Conservation (phyloP, 2,888 invertebrate genomes). For the Lacanobia wlatinum region DNA sequence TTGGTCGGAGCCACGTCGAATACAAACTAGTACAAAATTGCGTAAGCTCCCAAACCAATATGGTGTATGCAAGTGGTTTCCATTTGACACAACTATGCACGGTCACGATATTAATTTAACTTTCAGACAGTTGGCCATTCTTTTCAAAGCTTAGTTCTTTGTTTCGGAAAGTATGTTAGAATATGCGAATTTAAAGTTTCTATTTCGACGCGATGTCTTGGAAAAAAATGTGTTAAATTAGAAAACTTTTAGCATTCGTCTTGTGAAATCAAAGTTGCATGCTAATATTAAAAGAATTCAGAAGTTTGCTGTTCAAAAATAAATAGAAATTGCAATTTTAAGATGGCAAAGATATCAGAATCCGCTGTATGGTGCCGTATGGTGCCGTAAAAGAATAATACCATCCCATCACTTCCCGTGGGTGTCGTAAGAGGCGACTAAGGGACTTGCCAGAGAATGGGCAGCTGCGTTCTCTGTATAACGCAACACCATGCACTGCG, state of each 20-base stretch:
- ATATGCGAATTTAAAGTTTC: slow-evolving; percentile 32
- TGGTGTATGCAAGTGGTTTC: slow-evolving; percentile 33
- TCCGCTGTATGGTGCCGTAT: no score
- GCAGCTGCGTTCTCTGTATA: no score
- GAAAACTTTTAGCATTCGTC: slow-evolving; percentile 34
- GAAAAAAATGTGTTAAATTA: slow-evolving; percentile 28
- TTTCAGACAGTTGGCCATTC: slow-evolving; percentile 46
- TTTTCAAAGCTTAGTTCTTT: slow-evolving; percentile 34
- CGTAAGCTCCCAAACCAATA: slow-evolving; percentile 53
- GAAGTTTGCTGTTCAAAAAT: neutral
- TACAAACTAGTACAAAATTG: slow-evolving; percentile 57
- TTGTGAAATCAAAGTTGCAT: slow-evolving; percentile 37
- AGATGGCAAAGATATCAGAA: no score
- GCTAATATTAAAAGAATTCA: slow-evolving; percentile 14
- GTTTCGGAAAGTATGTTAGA: slow-evolving; percentile 45
- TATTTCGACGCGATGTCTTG: slow-evolving; percentile 22
- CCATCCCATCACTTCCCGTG: no score
- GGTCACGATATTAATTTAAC: slow-evolving; percentile 59
- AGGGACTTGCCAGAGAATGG: no score
- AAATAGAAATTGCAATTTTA: neutral
- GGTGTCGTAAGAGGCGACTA: no score
- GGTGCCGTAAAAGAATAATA: no score
- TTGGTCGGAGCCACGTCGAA: slow-evolving; percentile 37
- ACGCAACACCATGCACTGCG: no score
- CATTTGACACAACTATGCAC: slow-evolving; percentile 52